phyloP scores from a whole-genome alignment of 2,113 vertebrate species.

The Oreochromis niloticus region DNA sequence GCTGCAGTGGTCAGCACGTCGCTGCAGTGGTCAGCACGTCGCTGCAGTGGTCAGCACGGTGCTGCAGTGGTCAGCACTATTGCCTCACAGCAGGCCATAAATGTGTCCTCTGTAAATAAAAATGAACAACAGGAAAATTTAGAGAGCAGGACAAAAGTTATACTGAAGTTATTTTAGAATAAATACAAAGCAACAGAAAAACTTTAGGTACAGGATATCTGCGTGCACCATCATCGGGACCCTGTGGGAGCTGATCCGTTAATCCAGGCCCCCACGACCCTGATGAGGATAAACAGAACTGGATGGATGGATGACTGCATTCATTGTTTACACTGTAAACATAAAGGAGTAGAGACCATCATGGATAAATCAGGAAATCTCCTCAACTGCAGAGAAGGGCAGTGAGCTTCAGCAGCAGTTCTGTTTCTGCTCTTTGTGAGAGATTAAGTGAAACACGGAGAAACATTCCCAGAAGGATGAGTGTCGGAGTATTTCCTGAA shows the following conservation, averaged over 20 bases:
- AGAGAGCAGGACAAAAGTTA: not conserved
- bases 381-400: not conserved
- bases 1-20: fast-evolving
- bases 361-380: not conserved
- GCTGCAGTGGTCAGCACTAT: fast-evolving
- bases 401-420: not conserved
- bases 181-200: not conserved
- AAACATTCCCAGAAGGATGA: not conserved
- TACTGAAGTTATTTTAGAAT: not conserved
- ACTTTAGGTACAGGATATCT: not conserved
- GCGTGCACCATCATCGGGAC: not conserved
- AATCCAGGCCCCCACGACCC: not conserved
- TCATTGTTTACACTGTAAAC: not conserved
- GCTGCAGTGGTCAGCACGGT: no score
- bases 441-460: not conserved
- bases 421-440: not conserved
- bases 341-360: not conserved
- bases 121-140: not conserved
- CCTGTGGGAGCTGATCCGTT: not conserved
- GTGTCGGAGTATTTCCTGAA: not conserved
- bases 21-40: no score
- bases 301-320: not conserved
- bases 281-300: not conserved
- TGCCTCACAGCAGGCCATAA: not conserved
- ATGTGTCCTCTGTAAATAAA: not conserved